phyloP scores from a whole-genome alignment of 2,797 vertebrate species.

The Sebastiscus albofasciatus region DNA sequence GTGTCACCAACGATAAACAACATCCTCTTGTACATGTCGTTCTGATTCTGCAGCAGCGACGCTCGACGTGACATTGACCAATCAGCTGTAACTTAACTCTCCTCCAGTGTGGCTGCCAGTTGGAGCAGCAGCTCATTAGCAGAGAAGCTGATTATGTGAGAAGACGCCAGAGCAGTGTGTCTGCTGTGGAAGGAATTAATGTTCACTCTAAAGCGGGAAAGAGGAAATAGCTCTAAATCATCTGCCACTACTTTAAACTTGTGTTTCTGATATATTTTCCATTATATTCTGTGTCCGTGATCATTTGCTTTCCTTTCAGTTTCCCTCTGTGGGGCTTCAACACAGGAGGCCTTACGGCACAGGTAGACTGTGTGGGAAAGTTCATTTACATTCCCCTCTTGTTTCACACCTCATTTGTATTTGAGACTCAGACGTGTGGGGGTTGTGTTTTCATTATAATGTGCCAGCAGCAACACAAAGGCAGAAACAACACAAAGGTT shows the following conservation, averaged over 20 bases:
- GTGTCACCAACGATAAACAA: not conserved
- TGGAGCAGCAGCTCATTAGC: constrained; percentile 31
- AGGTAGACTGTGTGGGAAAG: not conserved
- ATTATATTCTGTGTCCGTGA: not conserved
- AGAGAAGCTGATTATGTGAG: not conserved
- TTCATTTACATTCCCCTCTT: constrained; percentile 4
- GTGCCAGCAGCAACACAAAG: not conserved
- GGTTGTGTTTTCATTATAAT: not conserved
- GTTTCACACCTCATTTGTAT: constrained; percentile 8
- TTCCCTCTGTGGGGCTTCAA: not conserved
- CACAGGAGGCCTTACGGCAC: not conserved
- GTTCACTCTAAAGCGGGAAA: not conserved
- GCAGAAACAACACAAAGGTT: not conserved
- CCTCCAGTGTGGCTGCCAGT: not conserved
- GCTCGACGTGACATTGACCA: constrained; percentile 4
- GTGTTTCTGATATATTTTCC: not conserved
- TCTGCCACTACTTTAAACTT: not conserved
- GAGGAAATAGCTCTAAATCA: not conserved
- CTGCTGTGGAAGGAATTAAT: not conserved
- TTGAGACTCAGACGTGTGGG: not conserved
- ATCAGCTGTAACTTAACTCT: constrained; percentile 11
- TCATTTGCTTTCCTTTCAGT: constrained; percentile 12
- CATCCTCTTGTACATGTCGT: not conserved
- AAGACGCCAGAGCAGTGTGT: not conserved
- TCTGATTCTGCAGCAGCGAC: not conserved